Evolutionary conservation across 2,888 invertebrate species (phyloP), one percentile per base, ranked within the genome.

Genomic region (Ormyrus pomaceus): DNA sequence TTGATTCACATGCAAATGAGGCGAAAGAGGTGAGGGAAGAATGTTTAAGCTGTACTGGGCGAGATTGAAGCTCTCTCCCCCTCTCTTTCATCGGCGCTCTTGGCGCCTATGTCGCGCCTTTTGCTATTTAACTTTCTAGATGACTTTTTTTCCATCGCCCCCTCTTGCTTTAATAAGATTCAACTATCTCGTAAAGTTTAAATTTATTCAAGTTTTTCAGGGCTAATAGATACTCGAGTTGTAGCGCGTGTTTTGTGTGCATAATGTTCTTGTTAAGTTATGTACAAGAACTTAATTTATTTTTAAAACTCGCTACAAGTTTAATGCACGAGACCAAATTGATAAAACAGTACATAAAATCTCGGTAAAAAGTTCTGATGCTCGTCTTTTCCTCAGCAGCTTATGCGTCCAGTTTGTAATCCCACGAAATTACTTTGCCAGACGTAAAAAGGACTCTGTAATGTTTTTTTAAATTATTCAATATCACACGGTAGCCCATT

Each of bases 1-100:
- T 86, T 87, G 87, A 89, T 89, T 89, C 89, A 87, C 87, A 89
- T 89, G 89, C 87, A 88, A 89, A 89, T 89, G 85, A 84, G 83
- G 84, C 85, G 55, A 75, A 71, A 66, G 69, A 55, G 59, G 46
- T 58, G 68, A 87, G 85, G 34, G 82, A 83, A 83, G 85, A 85
- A 83, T 84, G 82, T 82, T 87, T 85, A 86, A 79, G 84, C 83
- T 83, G 83, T 82, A 81, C 34, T 4, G 34, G 34, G 81, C 83
- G 79, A 83, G 84, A 86, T 86, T 85, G 87, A 86, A 85, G 86
- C 85, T 85, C 34, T 34, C 34, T 34, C 34, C 34, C 0, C 34
- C 34, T 34, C 34, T 34, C 34, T 34, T 34, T 34, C 34, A 4
- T 2, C 34, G 34, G 4, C 34, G 4, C 34, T 34, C 34, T 34